Percentiles rank a stretch among this genome's conserved stretches.
phyloP scores from a whole-genome alignment of 2,113 vertebrate species.

The Hylia prasina region DNA sequence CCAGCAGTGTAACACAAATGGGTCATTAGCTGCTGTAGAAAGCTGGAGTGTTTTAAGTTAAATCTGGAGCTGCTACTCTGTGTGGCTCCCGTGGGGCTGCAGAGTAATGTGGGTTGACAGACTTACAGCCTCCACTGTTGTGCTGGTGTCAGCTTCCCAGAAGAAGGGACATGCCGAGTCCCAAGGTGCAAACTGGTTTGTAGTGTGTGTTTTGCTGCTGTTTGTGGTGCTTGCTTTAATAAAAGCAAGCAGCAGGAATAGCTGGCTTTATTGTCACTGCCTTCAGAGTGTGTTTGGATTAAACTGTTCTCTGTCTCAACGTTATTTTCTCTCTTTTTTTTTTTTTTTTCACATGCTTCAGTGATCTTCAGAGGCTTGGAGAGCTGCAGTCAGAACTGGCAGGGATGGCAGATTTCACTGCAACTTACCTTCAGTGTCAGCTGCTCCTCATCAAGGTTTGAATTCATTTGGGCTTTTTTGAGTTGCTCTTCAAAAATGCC shows the following conservation, averaged over 20 bases:
- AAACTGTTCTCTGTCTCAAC: neutral
- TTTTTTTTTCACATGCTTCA: conserved; percentile 21
- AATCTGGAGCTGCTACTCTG: neutral
- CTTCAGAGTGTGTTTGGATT: neutral
- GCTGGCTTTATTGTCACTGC: neutral
- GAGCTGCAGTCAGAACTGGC: conserved; percentile 92
- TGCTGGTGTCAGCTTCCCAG: neutral
- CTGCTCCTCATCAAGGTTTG: conserved; percentile 92
- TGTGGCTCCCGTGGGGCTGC: neutral
- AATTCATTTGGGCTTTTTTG: neutral
- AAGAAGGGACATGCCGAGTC: neutral
- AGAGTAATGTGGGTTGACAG: neutral
- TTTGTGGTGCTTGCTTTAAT: neutral
- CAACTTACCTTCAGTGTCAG: conserved; percentile 91
- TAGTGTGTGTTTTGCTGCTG: neutral
- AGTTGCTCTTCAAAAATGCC: neutral
- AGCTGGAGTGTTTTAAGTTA: neutral
- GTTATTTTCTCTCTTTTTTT: neutral
- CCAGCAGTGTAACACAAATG: neutral
- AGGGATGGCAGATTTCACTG: conserved; percentile 93
- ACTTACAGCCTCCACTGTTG: neutral
- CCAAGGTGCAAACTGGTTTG: neutral
- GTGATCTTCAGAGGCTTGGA: conserved; percentile 91
- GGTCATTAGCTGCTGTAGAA: neutral
- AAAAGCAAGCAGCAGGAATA: neutral